Conservation (phyloP, 2,113 vertebrate genomes). For the Elaphurus davidianus region DNA sequence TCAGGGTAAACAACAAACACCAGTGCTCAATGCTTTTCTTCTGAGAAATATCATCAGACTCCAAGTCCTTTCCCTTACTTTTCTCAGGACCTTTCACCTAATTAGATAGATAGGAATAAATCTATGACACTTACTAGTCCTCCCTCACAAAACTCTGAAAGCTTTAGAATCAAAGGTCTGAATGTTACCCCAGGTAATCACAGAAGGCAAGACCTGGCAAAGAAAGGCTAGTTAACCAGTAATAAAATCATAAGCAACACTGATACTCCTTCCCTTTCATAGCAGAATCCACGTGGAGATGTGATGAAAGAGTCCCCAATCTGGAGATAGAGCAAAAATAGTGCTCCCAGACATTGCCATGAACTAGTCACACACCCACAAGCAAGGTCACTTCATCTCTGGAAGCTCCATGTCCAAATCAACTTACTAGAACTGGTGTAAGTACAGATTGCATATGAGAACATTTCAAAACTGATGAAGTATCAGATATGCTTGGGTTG, state of each 20-base stretch:
- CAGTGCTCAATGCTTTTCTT: not conserved
- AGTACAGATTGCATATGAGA: not conserved
- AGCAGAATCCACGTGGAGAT: not conserved
- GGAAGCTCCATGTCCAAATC: not conserved
- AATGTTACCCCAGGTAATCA: not conserved
- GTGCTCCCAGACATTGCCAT: not conserved
- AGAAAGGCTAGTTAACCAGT: not conserved
- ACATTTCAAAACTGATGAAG: not conserved
- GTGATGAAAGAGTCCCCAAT: not conserved
- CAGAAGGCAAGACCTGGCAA: not conserved
- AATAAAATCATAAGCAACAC: not conserved
- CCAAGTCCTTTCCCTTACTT: conserved; percentile 43
- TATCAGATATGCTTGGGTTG: too few species aligned
- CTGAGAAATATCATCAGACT: not conserved
- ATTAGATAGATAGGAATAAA: conserved; percentile 24
- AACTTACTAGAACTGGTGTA: not conserved
- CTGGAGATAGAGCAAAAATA: not conserved
- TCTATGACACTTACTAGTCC: not conserved
- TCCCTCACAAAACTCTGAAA: not conserved
- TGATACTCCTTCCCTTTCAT: not conserved
- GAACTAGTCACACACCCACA: not conserved
- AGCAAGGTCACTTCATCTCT: not conserved
- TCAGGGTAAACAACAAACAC: not conserved
- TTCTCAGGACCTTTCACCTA: not conserved
- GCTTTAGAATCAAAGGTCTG: conserved; percentile 15